Base-by-base conservation (phyloP, 37 sponge, comb jelly and placozoan genomes). In the Ianthella basta region DNA sequence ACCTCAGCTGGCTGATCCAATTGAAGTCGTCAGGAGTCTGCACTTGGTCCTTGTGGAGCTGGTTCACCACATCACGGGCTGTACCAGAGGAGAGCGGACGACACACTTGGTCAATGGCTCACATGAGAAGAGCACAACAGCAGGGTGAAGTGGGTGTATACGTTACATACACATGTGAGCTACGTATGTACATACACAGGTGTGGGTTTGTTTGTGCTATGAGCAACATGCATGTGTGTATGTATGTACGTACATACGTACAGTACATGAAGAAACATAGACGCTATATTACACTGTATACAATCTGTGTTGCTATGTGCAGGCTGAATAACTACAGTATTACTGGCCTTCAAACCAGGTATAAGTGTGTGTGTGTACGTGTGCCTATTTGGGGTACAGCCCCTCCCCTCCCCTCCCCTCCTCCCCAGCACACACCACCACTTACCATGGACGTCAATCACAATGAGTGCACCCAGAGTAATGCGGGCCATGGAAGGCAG, bases 1-100 rank as follows among this genome's bases (percentile, higher is more conserved):
- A 99, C 14, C 99, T 81, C 41, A 99, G 88, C 89, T 99, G 99
- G 75, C 94, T 89, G 82, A 99, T 96, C 99, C 99, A 99, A 32
- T 99, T 87, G 83, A 99, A 99, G 87, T 95, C 97, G 33, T 64
- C 93, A n/a, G 92, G 41, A 0, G 79, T 81, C 73, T 61, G 19
- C 21, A 97, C 90, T 4, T 92, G 55, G 56, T 95, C 92, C 27
- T 87, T 79, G 80, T 67, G 85, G 68, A 99, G 86, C 63, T 99
- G 91, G 27, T 68, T 87, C 8, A 99, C 94, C 50, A 96, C 97
- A 88, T 99, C 99, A 21, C 99, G 95, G 19, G 99, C 98, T 95
- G 72, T n/a, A 85, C 5, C n/a, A 24, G 78, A 25, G 66, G 29
- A 68, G 44, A 40, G 64, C 50, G 69, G 14, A 61, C 63, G 18